Evolutionary conservation across 2,888 invertebrate genomes (phyloP).

Genomic region (Venustoraphidia nigricollis): DNA sequence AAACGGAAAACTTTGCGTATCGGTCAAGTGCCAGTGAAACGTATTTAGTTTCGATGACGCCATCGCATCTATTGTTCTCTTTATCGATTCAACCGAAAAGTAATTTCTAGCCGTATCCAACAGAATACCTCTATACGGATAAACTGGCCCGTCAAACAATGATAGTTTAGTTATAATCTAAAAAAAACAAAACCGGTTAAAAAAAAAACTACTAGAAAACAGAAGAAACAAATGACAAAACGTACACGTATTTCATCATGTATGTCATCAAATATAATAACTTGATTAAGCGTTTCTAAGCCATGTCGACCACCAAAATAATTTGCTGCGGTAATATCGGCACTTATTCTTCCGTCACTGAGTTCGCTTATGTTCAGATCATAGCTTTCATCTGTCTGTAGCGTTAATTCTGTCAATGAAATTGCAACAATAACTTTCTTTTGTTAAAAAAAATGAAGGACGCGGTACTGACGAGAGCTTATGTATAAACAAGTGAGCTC

Average conservation of each 20-base stretch:
- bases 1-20: conserved; percentile 88
- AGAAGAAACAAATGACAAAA: not conserved
- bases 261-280: conserved; percentile 51
- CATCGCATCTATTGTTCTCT: conserved; percentile 76
- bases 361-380: conserved; percentile 27
- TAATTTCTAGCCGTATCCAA: conserved; percentile 87
- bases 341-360: conserved; percentile 33
- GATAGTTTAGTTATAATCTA: conserved; percentile 44
- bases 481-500: no score
- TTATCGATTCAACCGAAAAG: conserved; percentile 53
- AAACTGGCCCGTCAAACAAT: conserved; percentile 66
- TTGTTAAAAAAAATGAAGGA: not conserved
- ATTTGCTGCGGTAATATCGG: conserved; percentile 36
- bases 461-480: no score
- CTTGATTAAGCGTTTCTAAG: conserved; percentile 49
- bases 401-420: conserved; percentile 28
- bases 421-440: not conserved
- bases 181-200: conserved; percentile 12
- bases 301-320: conserved; percentile 55
- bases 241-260: conserved; percentile 36
- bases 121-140: conserved; percentile 74
- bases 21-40: conserved; percentile 91
- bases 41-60: conserved; percentile 80
- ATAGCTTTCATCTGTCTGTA: conserved; percentile 45
- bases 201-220: not conserved